Evolutionary conservation across 1,140 invertebrate species (phyloP).

Genomic region (Acarapis woodi): DNA sequence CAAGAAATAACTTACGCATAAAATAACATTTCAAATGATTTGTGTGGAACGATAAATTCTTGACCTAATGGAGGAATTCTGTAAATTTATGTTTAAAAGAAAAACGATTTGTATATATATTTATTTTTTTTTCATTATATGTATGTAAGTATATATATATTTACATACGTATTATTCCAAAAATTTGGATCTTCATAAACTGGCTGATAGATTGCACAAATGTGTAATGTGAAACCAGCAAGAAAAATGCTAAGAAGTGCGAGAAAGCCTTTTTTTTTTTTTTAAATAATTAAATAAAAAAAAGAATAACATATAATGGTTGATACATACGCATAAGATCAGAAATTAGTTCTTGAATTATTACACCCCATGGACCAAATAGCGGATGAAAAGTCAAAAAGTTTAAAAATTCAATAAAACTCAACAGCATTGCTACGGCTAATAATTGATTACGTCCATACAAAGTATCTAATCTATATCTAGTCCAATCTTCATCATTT

Average conservation of each 20-base stretch:
- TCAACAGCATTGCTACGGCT: slow-evolving; percentile 66
- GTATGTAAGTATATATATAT: no score
- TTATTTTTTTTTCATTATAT: no score
- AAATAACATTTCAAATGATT: slow-evolving; percentile 84
- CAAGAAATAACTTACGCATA: no score
- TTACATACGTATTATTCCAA: slow-evolving; percentile 11
- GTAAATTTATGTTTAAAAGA: no score
- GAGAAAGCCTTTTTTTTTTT: no score
- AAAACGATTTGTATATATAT: no score
- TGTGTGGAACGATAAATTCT: slow-evolving; percentile 51
- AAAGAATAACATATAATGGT: no score
- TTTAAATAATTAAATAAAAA: no score
- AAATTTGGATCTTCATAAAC: slow-evolving; percentile 13
- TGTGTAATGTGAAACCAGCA: slow-evolving; percentile 89
- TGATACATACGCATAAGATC: slow-evolving; percentile 61
- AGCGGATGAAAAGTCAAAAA: slow-evolving; percentile 91
- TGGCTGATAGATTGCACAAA: slow-evolving; percentile 21
- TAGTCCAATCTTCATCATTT: background rate
- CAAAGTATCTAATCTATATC: slow-evolving; percentile 4
- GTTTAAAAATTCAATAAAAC: slow-evolving; percentile 87
- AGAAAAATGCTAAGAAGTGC: slow-evolving; percentile 91
- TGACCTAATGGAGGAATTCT: slow-evolving; percentile 10
- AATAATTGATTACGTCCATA: slow-evolving; percentile 88
- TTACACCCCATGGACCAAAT: slow-evolving; percentile 79
- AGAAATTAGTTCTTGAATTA: slow-evolving; percentile 26